Conservation (phyloP, 2,797 vertebrate species). For the Darevskia mixta region DNA sequence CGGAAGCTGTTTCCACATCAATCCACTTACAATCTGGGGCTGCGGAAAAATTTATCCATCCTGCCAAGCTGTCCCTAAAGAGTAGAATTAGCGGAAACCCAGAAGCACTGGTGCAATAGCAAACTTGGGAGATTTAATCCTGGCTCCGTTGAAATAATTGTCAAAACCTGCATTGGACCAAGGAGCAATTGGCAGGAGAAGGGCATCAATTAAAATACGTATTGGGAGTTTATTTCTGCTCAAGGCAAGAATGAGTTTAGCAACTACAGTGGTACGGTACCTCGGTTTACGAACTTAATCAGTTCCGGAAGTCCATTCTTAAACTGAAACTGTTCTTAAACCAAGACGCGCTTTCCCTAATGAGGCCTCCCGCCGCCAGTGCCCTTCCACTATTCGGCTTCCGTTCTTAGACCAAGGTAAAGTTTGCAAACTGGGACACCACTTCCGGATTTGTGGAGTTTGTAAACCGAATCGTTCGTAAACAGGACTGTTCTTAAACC, state of each 20-base stretch:
- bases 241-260: conserved; percentile 35
- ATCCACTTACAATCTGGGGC: background rate
- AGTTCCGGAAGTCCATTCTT: no score
- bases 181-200: conserved; percentile 25
- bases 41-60: background rate
- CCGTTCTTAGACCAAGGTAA: no score
- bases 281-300: no score
- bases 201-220: conserved; percentile 5
- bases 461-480: no score
- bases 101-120: conserved; percentile 5
- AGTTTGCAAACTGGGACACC: no score
- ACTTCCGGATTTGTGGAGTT: no score
- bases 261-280: background rate
- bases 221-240: conserved; percentile 26
- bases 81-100: background rate
- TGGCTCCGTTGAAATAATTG: background rate
- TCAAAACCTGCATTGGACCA: background rate
- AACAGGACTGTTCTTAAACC: no score
- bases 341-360: no score
- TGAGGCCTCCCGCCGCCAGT: no score
- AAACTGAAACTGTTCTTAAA: no score
- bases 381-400: no score
- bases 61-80: background rate
- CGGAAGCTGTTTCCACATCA: background rate
- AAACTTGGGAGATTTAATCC: background rate